Base-by-base conservation (phyloP, 2,888 invertebrate genomes). In the Strigamia crassipes region DNA sequence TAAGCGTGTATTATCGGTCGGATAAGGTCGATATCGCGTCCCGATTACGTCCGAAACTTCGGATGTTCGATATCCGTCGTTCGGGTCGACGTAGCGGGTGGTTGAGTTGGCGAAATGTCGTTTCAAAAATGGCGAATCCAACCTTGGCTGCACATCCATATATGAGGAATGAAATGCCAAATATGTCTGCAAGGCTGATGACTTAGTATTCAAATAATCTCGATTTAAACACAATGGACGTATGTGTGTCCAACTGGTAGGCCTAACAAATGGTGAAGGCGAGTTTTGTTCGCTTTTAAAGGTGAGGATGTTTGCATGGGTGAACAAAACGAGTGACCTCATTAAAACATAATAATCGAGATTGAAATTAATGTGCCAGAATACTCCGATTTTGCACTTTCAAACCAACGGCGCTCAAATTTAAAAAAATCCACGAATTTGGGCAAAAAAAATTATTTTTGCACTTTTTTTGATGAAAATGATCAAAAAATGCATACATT, bases 91-190 rank as follows among this genome's bases (percentile, higher is more conserved):
- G 46, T 12, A 15, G 1, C 0, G 1, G 46, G 0, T 1, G 15
- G 4, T 15, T 1, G 10, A 12, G n/a, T 61, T 10, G 12, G 6
- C 9, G 21, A 61, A 61, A 61, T 8, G 61, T 61, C 21, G 23
- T 61, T 61, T 61, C 61, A 61, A 61, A 61, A 61, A 61, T 61
- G 61, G 61, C 61, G 61, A 61, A 61, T 61, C 21, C 61, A 61
- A 61, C 61, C 61, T 61, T 61, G 61, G 61, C 61, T 61, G 61
- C 61, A 61, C 61, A 61, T 61, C 61, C 61, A 61, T 61, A 61
- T 61, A 61, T 61, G 61, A 61, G 61, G 61, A 61, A 23, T 61
- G 61, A 61, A 61, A 61, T 61, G 61, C 61, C 61, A 61, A 61
- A 61, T 61, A 61, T 61, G 61, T 61, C 61, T 61, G 61, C 61